These are phyloP conservation scores for Oligia fasciuncula DNA, from an alignment of 2,888 invertebrate genomes.

Conservation along the genomic window DNA sequence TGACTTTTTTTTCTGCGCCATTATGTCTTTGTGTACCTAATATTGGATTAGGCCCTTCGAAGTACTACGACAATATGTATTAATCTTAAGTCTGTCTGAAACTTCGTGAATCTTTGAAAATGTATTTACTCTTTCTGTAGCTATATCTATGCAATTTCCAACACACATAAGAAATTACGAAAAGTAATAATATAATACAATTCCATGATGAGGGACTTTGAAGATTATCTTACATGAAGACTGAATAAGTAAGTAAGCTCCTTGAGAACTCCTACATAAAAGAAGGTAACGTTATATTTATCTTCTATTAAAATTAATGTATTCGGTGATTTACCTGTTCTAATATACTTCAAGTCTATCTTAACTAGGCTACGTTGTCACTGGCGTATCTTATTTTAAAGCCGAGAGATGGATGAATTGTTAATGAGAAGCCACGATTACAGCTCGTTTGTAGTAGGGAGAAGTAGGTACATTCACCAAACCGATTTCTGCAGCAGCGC, in stretches of 20 bases:
- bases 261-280: constrained; percentile 38
- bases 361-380: background rate
- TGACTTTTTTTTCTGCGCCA: constrained; percentile 56
- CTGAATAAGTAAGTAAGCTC: constrained; percentile 39
- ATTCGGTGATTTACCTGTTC: constrained; percentile 33
- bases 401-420: background rate
- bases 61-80: constrained; percentile 21
- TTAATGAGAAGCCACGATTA: background rate
- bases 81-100: constrained; percentile 14
- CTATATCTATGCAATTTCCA: background rate
- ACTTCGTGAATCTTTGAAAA: constrained; percentile 26
- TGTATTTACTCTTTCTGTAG: constrained; percentile 23
- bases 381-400: background rate
- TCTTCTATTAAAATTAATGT: constrained; percentile 17
- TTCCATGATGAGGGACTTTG: constrained; percentile 24
- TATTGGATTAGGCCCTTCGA: constrained; percentile 49
- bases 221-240: constrained; percentile 42
- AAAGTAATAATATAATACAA: constrained; percentile 36
- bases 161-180: constrained; percentile 20
- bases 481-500: background rate
- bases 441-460: background rate
- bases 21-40: constrained; percentile 54
- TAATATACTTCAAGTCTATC: constrained; percentile 7
- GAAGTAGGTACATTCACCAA: background rate
- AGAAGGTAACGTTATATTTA: constrained; percentile 27